Evolutionary conservation across 1,140 invertebrate genomes (phyloP).

Genomic region (Drosophila prosaltans): DNA sequence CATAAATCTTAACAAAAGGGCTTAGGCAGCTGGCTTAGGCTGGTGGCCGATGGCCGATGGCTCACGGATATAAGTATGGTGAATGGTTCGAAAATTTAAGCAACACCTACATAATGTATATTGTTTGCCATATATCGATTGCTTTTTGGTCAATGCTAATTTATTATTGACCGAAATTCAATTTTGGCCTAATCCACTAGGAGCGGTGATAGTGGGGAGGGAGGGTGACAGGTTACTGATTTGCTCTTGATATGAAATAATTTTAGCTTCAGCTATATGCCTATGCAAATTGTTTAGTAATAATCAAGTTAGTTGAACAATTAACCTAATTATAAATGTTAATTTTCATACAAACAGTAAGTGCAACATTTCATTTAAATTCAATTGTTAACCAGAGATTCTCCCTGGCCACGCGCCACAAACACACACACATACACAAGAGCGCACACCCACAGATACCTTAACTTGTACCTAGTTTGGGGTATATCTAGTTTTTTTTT

Average conservation of each 20-base stretch:
- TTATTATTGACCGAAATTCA: conserved; percentile 50
- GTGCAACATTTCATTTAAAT: conserved; percentile 56
- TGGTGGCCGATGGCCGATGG: neutral
- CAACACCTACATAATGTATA: conserved; percentile 38
- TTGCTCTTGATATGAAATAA: conserved; percentile 63
- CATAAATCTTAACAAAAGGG: conserved; percentile 14
- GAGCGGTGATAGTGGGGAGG: neutral
- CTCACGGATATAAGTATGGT: neutral
- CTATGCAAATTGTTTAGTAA: conserved; percentile 70
- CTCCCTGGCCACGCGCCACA: conserved; percentile 7
- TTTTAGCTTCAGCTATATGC: conserved; percentile 42
- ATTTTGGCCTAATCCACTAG: conserved; percentile 21
- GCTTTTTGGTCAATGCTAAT: conserved; percentile 51
- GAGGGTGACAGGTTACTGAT: conserved; percentile 11
- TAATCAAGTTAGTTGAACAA: conserved; percentile 76
- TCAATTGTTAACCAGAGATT: conserved; percentile 45
- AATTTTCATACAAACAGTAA: conserved; percentile 50
- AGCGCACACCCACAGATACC: neutral
- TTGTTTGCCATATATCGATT: conserved; percentile 42
- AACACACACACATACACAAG: neutral
- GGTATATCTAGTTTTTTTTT: conserved; percentile 19
- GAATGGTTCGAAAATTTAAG: conserved; percentile 32
- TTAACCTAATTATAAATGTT: conserved; percentile 79
- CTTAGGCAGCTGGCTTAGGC: neutral
- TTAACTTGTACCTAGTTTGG: conserved; percentile 6